Evolutionary conservation across 2,113 vertebrate species (phyloP).

Genomic region (Myrmecophaga tridactyla): DNA sequence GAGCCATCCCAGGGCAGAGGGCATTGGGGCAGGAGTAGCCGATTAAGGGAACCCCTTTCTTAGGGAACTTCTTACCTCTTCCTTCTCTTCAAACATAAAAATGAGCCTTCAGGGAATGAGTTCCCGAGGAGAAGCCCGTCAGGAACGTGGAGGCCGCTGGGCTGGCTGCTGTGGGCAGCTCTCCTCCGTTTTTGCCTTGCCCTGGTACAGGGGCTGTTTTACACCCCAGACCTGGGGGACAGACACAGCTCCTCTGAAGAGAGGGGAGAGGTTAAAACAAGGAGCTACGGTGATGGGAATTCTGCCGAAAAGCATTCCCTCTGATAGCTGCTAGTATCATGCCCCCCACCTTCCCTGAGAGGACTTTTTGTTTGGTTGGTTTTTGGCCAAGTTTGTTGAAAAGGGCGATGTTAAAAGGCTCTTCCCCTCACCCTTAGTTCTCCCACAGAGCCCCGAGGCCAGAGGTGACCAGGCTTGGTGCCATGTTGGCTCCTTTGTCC

Average conservation of each 20-base stretch:
- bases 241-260: rapidly evolving
- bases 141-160: background rate
- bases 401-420: background rate
- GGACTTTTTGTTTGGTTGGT: background rate
- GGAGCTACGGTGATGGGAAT: background rate
- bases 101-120: background rate
- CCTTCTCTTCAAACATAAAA: background rate
- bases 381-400: background rate
- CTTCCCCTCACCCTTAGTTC: background rate
- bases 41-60: background rate
- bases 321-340: background rate
- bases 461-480: background rate
- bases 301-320: background rate
- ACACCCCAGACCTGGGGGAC: background rate
- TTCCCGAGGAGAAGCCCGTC: background rate
- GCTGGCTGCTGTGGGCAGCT: rapidly evolving
- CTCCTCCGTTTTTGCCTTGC: background rate
- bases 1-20: background rate
- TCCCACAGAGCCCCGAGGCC: background rate
- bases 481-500: background rate
- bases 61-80: background rate
- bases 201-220: background rate
- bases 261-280: background rate
- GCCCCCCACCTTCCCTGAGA: background rate
- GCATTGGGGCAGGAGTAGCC: background rate